Percentiles rank a stretch among this genome's conserved stretches.
Conservation (phyloP, 2,113 vertebrate species). For the Gasterosteus aculeatus region DNA sequence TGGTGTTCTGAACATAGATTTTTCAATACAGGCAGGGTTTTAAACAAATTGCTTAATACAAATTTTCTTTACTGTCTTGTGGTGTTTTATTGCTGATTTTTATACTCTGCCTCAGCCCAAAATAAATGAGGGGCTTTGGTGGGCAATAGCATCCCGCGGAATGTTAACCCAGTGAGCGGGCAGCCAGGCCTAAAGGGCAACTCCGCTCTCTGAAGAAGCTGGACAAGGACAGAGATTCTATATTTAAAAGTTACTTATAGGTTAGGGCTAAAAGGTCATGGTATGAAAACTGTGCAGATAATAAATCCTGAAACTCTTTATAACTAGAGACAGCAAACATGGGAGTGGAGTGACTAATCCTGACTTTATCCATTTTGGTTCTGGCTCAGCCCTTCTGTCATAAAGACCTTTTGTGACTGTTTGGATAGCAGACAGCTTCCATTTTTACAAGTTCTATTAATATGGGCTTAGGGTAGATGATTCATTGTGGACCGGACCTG, state of each 20-base stretch:
- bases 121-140: slow-evolving; percentile 35
- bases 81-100: slow-evolving; percentile 43
- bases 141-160: slow-evolving; percentile 26
- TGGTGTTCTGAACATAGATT: slow-evolving; percentile 34
- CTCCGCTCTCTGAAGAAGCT: slow-evolving; percentile 9
- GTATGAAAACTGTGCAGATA: slow-evolving; percentile 27
- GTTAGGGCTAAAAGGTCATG: slow-evolving; percentile 21
- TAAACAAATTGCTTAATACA: slow-evolving; percentile 41
- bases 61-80: slow-evolving; percentile 24
- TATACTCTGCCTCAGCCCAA: slow-evolving; percentile 13
- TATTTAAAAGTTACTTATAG: slow-evolving; percentile 40
- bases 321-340: slow-evolving; percentile 48
- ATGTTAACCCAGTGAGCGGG: slow-evolving; percentile 45
- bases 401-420: slow-evolving; percentile 62
- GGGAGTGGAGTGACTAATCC: slow-evolving; percentile 52
- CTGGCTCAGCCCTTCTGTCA: slow-evolving; percentile 57
- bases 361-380: slow-evolving; percentile 62
- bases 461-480: slow-evolving; percentile 71
- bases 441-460: slow-evolving; percentile 80
- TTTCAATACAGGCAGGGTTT: slow-evolving; percentile 27
- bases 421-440: slow-evolving; percentile 66
- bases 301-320: slow-evolving; percentile 30
- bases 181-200: slow-evolving; percentile 25
- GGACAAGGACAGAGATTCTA: slow-evolving; percentile 21
- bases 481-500: slow-evolving; percentile 76